Evolutionary conservation across 2,113 vertebrate genomes (phyloP).

Genomic region (Alaudala cheleensis): DNA sequence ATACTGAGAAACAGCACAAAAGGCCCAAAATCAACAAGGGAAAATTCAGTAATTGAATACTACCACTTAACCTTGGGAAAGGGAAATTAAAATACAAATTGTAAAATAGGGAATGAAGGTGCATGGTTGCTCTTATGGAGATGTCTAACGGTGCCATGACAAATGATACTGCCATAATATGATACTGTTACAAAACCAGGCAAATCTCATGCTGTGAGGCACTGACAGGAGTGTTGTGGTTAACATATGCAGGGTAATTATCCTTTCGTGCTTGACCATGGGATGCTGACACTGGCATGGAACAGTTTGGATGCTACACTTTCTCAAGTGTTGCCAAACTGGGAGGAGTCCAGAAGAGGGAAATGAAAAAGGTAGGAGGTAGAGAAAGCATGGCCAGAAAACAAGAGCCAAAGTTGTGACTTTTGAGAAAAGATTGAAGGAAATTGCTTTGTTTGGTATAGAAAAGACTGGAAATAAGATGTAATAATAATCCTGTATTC

Average conservation of each 20-base stretch:
- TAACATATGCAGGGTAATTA: conserved; percentile 15
- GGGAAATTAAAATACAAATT: background rate
- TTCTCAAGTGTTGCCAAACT: background rate
- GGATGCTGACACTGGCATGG: background rate
- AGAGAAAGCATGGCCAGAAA: background rate
- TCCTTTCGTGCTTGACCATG: background rate
- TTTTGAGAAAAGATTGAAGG: background rate
- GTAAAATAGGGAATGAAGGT: background rate
- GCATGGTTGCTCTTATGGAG: background rate
- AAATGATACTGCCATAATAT: background rate
- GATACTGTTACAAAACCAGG: background rate
- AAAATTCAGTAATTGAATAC: background rate
- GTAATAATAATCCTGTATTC: background rate
- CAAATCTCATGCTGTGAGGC: background rate
- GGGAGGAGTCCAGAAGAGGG: background rate
- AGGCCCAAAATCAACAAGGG: background rate
- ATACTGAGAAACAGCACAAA: background rate
- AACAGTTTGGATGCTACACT: background rate
- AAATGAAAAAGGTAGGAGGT: background rate
- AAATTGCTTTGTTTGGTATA: background rate
- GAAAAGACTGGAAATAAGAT: background rate
- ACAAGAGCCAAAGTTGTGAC: background rate
- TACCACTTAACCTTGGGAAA: background rate
- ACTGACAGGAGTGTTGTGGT: background rate
- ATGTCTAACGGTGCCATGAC: background rate